phyloP scores from a whole-genome alignment of 2,113 vertebrate species.

The Pelecanus crispus region DNA sequence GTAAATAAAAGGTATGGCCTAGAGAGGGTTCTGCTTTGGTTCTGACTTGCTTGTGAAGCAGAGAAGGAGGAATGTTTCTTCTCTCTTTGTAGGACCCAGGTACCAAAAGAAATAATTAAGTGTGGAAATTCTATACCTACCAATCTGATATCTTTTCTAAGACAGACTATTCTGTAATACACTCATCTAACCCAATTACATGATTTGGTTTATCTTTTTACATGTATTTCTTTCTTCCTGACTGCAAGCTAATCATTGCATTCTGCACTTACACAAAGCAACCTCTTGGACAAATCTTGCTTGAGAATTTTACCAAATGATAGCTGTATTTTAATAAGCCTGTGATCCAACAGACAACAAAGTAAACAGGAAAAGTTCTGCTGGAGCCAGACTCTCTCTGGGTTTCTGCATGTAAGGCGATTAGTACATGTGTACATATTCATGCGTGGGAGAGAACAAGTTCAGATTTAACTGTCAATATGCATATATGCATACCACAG shows the following conservation, averaged over 20 bases:
- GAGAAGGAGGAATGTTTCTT: neutral
- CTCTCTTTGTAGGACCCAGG: neutral
- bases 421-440: neutral
- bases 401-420: neutral
- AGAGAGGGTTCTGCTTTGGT: neutral
- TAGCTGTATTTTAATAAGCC: neutral
- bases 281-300: neutral
- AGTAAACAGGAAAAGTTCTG: neutral
- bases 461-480: neutral
- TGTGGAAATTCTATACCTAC: neutral
- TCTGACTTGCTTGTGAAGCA: neutral
- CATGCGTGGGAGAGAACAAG: neutral
- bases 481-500: neutral
- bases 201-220: neutral
- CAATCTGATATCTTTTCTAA: neutral
- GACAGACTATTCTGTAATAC: neutral
- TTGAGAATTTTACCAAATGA: neutral
- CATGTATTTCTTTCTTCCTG: neutral
- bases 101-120: neutral
- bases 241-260: neutral
- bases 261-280: neutral
- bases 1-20: neutral
- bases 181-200: neutral
- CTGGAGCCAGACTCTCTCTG: neutral
- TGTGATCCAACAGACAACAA: neutral